phyloP scores from a whole-genome alignment of 2,113 vertebrate species.

The Gila orcuttii region DNA sequence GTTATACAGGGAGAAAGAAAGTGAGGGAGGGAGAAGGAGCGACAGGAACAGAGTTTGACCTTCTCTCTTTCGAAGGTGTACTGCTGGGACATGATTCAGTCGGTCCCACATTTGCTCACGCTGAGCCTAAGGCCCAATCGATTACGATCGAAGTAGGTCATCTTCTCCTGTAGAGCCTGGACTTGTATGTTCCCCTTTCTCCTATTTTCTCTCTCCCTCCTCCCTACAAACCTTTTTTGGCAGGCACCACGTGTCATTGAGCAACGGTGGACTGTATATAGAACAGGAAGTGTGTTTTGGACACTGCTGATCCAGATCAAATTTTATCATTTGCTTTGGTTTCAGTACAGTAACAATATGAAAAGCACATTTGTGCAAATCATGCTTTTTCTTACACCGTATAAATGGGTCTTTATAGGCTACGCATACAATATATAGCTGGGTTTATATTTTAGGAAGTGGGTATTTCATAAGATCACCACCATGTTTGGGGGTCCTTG shows the following conservation, averaged over 20 bases:
- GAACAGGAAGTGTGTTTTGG: conserved; percentile 3
- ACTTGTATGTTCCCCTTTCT: conserved; percentile 26
- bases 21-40: background rate
- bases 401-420: background rate
- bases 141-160: conserved; percentile 60
- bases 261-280: conserved; percentile 23
- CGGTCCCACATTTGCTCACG: conserved; percentile 45
- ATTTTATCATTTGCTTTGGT: background rate
- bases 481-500: background rate
- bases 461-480: too few species aligned
- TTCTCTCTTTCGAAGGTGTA: conserved; percentile 46
- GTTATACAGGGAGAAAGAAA: background rate
- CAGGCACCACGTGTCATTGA: conserved; percentile 13
- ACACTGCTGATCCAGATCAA: background rate
- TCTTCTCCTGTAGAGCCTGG: conserved; percentile 17
- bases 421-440: background rate
- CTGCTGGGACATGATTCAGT: conserved; percentile 45
- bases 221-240: background rate
- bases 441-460: too few species aligned
- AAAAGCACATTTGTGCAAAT: background rate
- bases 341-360: background rate
- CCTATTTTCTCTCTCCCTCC: background rate
- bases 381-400: too few species aligned
- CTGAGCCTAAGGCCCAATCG: conserved; percentile 55
- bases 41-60: conserved; percentile 47